Base-by-base conservation (phyloP, 2,888 invertebrate species). In the Drosophila merina region DNA sequence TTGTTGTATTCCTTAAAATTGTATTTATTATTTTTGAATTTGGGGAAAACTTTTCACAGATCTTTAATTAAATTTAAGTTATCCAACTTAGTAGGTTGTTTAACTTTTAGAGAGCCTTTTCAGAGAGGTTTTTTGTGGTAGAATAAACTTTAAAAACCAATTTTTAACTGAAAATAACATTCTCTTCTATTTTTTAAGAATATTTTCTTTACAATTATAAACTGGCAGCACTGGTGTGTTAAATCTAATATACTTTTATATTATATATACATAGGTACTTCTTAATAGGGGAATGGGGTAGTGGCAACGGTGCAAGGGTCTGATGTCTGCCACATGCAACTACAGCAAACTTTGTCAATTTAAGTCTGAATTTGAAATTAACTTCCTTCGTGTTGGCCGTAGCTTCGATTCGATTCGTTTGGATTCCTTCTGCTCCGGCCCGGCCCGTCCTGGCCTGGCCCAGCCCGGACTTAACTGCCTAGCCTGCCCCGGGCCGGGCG, bases 311-410 rank as follows among this genome's bases (percentile, higher is more conserved):
- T 25, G 56, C 48, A 36, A 30, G 51, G 60, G 60, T 45, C 59
- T 57, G 74, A 71, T 72, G 68, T 63, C 64, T 64, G 64, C 64
- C 77, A 74, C 74, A 72, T 79, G 76, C 77, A 81, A 75, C 75
- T 57, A 69, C 68, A 75, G 70, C 67, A 86, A 84, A 84, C 82
- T 84, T 84, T 84, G 79, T 84, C 86, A 86, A 86, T 86, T 84
- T 84, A 76, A 86, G 81, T 84, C 81, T 75, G 68, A 81, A 81
- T 75, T 75, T 70, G 60, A 84, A 86, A 83, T 86, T 79, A 83
- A 83, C 84, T 81, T 59, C 69, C 60, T 84, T 81, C 84, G 77
- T 84, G 85, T 57, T 67, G 31, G 50, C 68, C 49, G 59, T 62
- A 36, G 30, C 36, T 60, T 45, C 44, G 26, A 51, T 48, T 66